phyloP scores from a whole-genome alignment of 1,140 invertebrate species.

The Nylanderia fulva region DNA sequence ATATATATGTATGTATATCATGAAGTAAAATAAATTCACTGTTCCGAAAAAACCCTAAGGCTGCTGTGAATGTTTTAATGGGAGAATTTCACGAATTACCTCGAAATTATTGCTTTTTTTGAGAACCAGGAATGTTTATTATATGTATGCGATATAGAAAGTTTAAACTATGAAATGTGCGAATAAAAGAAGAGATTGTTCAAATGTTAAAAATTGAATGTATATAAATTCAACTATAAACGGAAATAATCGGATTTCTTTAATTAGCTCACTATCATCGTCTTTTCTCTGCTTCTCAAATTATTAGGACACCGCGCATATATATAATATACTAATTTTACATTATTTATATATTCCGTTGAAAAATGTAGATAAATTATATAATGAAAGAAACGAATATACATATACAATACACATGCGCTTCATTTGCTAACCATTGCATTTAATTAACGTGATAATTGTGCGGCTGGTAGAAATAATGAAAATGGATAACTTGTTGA shows the following conservation, averaged over 20 bases:
- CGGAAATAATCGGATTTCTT: slow-evolving; percentile 32
- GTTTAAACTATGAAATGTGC: neutral
- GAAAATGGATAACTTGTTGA: slow-evolving; percentile 60
- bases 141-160: neutral
- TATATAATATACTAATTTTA: neutral
- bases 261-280: slow-evolving; percentile 21
- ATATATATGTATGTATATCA: no score
- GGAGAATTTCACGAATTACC: slow-evolving; percentile 1
- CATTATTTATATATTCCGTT: slow-evolving; percentile 10
- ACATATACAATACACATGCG: slow-evolving; percentile 25
- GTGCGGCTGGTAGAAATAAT: slow-evolving; percentile 50
- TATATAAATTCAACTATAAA: slow-evolving; percentile 26
- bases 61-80: slow-evolving; percentile 3
- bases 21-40: slow-evolving; percentile 16
- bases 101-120: slow-evolving; percentile 16
- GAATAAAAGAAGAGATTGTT: neutral
- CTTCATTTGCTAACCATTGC: slow-evolving; percentile 45
- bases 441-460: slow-evolving; percentile 57
- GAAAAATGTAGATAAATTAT: neutral
- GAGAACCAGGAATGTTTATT: slow-evolving; percentile 23
- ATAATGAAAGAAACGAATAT: slow-evolving; percentile 28
- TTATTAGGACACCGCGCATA: neutral
- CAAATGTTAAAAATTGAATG: slow-evolving; percentile 16
- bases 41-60: neutral
- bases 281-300: slow-evolving; percentile 14